phyloP scores from a whole-genome alignment of 2,113 vertebrate species.

The Pangasianodon hypophthalmus region DNA sequence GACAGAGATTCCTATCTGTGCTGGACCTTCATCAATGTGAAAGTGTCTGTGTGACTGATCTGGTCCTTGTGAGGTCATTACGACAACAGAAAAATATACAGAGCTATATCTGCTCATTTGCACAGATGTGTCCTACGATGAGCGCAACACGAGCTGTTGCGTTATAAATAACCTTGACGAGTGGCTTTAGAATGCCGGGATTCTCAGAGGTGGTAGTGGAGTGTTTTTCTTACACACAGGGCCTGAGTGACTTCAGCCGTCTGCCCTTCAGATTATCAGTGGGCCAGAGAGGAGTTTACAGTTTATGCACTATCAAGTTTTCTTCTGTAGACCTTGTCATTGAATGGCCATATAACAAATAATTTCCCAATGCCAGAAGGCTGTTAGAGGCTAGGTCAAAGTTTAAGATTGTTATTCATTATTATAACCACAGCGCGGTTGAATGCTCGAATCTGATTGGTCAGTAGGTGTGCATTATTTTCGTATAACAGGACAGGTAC shows the following conservation, averaged over 20 bases:
- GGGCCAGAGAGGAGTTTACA: neutral
- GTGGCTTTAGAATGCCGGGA: neutral
- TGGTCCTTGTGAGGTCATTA: slow-evolving; percentile 28
- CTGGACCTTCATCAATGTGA: slow-evolving; percentile 16
- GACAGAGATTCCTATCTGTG: neutral
- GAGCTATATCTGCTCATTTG: neutral
- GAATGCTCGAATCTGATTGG: neutral
- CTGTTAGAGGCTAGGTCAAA: neutral
- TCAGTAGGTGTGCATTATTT: neutral
- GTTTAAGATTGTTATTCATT: neutral
- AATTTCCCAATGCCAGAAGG: neutral
- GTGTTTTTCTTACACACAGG: slow-evolving; percentile 9
- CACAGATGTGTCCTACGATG: slow-evolving; percentile 41
- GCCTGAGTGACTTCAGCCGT: slow-evolving; percentile 9
- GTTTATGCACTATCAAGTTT: neutral
- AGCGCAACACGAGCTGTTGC: neutral
- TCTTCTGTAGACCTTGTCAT: neutral
- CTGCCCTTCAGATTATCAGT: slow-evolving; percentile 23
- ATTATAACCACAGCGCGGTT: neutral
- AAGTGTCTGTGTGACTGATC: neutral
- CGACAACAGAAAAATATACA: slow-evolving; percentile 33
- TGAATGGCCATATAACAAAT: neutral
- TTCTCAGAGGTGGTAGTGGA: neutral
- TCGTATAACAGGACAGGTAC: too few relatives aligned
- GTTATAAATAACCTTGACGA: slow-evolving; percentile 41